These are phyloP conservation scores for Enteromius trimaculatus DNA, from an alignment of 2,797 vertebrate genomes.

Conservation along the genomic window DNA sequence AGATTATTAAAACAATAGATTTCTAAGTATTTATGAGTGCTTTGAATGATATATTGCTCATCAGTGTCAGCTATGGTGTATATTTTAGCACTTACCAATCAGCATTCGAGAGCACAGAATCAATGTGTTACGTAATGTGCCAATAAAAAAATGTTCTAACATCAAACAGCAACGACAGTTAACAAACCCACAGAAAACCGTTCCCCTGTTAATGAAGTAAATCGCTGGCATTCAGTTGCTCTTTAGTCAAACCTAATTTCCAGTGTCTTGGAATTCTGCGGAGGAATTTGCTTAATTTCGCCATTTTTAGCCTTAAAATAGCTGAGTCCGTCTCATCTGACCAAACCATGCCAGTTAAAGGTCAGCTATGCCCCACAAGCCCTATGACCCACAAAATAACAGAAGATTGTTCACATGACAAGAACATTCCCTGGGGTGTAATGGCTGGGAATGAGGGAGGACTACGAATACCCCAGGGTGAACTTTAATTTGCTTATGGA, in stretches of 20 bases:
- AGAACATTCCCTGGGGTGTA: slow-evolving; percentile 59
- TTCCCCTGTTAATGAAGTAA: slow-evolving; percentile 33
- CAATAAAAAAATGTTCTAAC: not conserved
- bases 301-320: slow-evolving; percentile 63
- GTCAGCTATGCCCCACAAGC: slow-evolving; percentile 43
- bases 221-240: slow-evolving; percentile 61
- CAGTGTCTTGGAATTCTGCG: slow-evolving; percentile 61
- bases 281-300: slow-evolving; percentile 64
- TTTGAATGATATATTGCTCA: not conserved
- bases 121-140: not conserved
- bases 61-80: not conserved
- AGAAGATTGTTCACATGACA: slow-evolving; percentile 68
- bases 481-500: slow-evolving; percentile 33
- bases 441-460: slow-evolving; percentile 8
- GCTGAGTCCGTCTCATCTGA: slow-evolving; percentile 60
- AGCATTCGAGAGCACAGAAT: not conserved
- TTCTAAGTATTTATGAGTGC: not conserved
- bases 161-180: not conserved
- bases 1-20: not conserved
- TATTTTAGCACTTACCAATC: slow-evolving; percentile 1
- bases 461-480: not conserved
- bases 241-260: slow-evolving; percentile 67
- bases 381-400: slow-evolving; percentile 31
- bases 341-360: slow-evolving; percentile 57
- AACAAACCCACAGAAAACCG: not conserved